Base-by-base conservation (phyloP, 2,113 vertebrate species). In the Oreocharis arfaki region DNA sequence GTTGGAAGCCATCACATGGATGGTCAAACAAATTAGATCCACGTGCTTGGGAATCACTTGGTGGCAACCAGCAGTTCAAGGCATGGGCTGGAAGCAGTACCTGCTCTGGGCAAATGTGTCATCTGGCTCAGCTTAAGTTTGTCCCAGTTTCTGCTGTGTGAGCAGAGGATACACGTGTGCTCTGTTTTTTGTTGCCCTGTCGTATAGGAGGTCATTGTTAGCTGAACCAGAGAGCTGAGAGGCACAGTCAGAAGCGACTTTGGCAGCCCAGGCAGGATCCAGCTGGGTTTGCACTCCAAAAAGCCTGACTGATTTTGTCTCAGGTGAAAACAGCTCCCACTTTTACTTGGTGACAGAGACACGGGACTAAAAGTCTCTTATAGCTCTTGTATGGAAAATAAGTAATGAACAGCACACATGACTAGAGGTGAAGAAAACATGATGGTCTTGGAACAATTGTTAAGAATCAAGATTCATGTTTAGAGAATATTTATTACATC, bases 151-250 rank as follows among this genome's bases (percentile, higher is more conserved):
- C 17, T 16, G 30, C 39, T 67, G 11, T 60, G 46, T 19, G 64
- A 77, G 24, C 27, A 87, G 49, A 47, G 3, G 21, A 41, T n/a
- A 20, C 0, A 0, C 11, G 11, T 46, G 8, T 37, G 28, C 10
- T 86, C 13, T 68, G 10, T 0, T 13, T 69, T 88, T 52, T 69
- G 5, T 69, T 80, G 16, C 6, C 8, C 5, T n/a, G 8, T 69
- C 8, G 4, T 60, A 2, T 1, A 0, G 7, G n/a, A 64, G 14
- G 15, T 30, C 67, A 11, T 50, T 56, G 9, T 35, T 70, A 30
- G 1, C 37, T 78, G 28, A 90, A 6, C 11, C 1, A 6, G 19
- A 41, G 17, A 64, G 11, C 11, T 71, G 41, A 80, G 28, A 61
- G 8, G 50, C 41, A 39, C 7, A 16, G 11, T 28, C 35, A 56